Conservation (phyloP, 2,797 vertebrate genomes). For the Lagocephalus sceleratus region DNA sequence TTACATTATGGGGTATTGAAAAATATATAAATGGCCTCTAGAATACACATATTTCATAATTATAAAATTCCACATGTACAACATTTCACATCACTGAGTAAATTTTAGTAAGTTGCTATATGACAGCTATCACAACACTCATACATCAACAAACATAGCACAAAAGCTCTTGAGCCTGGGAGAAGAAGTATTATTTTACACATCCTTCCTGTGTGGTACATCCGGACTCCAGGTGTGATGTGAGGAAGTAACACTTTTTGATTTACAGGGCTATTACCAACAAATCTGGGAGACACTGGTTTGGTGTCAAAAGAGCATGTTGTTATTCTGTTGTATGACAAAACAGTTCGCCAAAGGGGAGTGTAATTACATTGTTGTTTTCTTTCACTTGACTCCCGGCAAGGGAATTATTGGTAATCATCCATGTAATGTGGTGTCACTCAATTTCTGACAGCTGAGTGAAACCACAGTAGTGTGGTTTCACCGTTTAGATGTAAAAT, state of each 20-base stretch:
- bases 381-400: constrained; percentile 66
- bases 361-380: constrained; percentile 73
- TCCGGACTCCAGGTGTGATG: constrained; percentile 45
- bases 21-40: constrained; percentile 22
- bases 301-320: constrained; percentile 68
- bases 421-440: constrained; percentile 76
- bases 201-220: constrained; percentile 1
- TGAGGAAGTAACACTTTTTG: constrained; percentile 49
- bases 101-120: constrained; percentile 8
- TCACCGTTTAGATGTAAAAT: constrained; percentile 63
- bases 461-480: constrained; percentile 65
- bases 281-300: constrained; percentile 50
- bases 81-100: constrained; percentile 13
- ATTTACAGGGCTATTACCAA: constrained; percentile 68
- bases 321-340: constrained; percentile 72
- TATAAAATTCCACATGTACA: constrained; percentile 24
- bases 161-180: not conserved
- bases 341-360: constrained; percentile 67
- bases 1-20: constrained; percentile 26
- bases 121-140: constrained; percentile 25
- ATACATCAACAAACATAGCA: constrained; percentile 14
- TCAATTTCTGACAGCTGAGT: constrained; percentile 76
- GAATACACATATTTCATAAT: constrained; percentile 18
- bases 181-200: constrained; percentile 11
- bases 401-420: constrained; percentile 78